phyloP scores from a whole-genome alignment of 2,888 invertebrate species.

The Autographa gamma region DNA sequence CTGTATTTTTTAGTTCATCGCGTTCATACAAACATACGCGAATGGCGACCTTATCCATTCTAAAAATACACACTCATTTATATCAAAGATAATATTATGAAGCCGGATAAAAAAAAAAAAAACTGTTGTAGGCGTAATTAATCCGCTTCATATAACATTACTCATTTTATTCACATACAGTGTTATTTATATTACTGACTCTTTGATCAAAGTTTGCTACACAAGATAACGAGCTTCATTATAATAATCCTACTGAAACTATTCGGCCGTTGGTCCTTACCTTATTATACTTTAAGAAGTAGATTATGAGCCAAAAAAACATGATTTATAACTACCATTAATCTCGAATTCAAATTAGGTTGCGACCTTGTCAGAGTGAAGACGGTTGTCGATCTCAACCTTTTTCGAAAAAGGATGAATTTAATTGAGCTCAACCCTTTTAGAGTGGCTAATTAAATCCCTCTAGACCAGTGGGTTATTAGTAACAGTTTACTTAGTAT shows the following conservation, averaged over 20 bases:
- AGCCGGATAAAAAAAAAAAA: too few relatives aligned
- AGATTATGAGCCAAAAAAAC: conserved; percentile 38
- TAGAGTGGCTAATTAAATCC: conserved; percentile 53
- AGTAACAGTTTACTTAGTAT: conserved; percentile 2
- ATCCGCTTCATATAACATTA: neutral
- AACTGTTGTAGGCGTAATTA: too few relatives aligned
- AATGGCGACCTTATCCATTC: too few relatives aligned
- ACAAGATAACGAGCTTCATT: neutral
- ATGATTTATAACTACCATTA: conserved; percentile 54
- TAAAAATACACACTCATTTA: too few relatives aligned
- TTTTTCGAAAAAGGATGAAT: conserved; percentile 39
- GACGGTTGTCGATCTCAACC: conserved; percentile 46
- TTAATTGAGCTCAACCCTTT: conserved; percentile 37
- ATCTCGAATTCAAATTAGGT: conserved; percentile 48
- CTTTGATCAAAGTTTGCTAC: neutral
- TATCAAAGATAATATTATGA: too few relatives aligned
- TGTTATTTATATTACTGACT: neutral
- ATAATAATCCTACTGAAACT: conserved; percentile 18
- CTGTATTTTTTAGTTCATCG: too few relatives aligned
- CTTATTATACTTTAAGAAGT: conserved; percentile 36
- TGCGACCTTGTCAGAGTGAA: conserved; percentile 32
- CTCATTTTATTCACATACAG: neutral
- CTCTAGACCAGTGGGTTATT: conserved; percentile 37
- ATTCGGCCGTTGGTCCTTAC: conserved; percentile 24
- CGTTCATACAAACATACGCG: too few relatives aligned